Base-by-base conservation (phyloP, 2,888 invertebrate species). In the Clanis bilineata region DNA sequence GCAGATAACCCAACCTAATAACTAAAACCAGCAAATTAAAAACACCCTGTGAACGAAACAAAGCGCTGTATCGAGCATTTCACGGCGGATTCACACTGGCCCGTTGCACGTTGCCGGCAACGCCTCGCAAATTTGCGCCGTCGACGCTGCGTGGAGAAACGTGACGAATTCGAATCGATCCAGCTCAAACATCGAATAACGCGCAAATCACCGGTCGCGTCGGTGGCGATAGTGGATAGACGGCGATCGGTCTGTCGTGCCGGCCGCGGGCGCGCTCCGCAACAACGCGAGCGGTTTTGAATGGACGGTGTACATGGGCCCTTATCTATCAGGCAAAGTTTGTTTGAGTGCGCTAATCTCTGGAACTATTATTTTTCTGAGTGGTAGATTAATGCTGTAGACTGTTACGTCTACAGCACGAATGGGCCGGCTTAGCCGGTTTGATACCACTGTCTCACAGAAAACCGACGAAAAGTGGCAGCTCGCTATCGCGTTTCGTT, bases 141-240 rank as follows among this genome's bases (percentile, higher is more conserved):
- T 76, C 79, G 77, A 71, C 77, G 73, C 71, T 74, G 73, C 72
- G 75, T 71, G 67, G 71, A 61, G 72, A 85, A 51, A 85, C 86
- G 86, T 86, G 86, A 86, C 85, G 86, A 82, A 82, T 84, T 71
- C 77, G 78, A 81, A 81, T 83, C 83, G 83, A 82, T 81, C 69
- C 65, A 67, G 77, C 76, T 71, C 80, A 80, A 83, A 79, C 78
- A 82, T 73, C 81, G 76, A 66, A 74, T 73, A 74, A 72, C 75
- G 69, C 70, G 79, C 82, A 82, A 84, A 85, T 83, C 82, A 80
- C 74, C 73, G n/a, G n/a, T n/a, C n/a, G n/a, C n/a, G 82, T 79
- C 82, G 81, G 77, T 71, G 76, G 84, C 82, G 81, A 73, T 73
- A 38, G 62, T 65, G 82, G 81, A 73, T 73, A 38, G 62, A 65